Base-by-base conservation (phyloP, 2,113 vertebrate genomes). In the Poeciliopsis retropinna region DNA sequence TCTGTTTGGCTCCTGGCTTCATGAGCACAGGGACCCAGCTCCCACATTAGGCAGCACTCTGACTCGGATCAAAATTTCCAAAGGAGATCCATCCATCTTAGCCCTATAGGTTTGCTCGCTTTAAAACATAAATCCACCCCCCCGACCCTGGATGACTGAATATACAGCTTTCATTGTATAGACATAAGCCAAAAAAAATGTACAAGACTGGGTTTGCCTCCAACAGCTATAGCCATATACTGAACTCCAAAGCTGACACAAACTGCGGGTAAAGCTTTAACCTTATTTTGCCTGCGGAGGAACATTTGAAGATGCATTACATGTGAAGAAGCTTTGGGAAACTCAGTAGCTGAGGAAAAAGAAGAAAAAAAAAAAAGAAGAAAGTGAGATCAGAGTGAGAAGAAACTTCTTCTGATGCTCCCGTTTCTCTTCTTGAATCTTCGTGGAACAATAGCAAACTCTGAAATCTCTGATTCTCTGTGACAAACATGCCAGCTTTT, bases 1-100 rank as follows among this genome's bases (percentile, higher is more conserved):
- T 47, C 15, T 5, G 44, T 19, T 47, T 47, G 44, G 44, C 44
- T 47, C 44, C 44, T 29, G 54, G 64, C 65, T 57, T 57, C 51
- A 57, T n/a, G 51, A 57, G 8, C 72, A 74, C 32, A 62, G 30
- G 31, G 31, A 47, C 3, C 14, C 44, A 19, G 44, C 19, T 47
- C 17, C 14, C 17, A 47, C 44, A 47, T 47, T 47, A 47, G 67
- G 60, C 64, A 68, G 27, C 60, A 78, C 32, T 63, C 60, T 44
- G 22, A 32, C 61, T 74, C 68, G n/a, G 70, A 82, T 68, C 60
- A 47, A 32, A 70, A 70, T 44, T 73, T 84, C 64, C 29, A 31
- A 70, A 73, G 62, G 9, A 79, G 73, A 75, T 72, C 25, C 1
- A 75, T 72, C 25, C 1, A n/a, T 25, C n/a, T 10, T 7, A 10